phyloP scores from a whole-genome alignment of 1,140 invertebrate genomes.

The Hyles vespertilio region DNA sequence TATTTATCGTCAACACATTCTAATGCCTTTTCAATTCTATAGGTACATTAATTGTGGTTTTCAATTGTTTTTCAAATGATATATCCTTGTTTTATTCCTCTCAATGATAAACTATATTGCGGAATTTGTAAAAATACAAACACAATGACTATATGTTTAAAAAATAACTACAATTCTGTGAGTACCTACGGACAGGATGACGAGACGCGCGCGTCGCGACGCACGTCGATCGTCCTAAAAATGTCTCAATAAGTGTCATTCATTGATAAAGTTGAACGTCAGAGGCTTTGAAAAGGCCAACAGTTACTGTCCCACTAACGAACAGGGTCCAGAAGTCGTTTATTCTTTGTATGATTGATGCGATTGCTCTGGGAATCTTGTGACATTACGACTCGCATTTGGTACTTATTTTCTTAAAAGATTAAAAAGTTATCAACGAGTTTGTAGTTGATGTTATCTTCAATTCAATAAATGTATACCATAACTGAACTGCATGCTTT shows the following conservation, averaged over 20 bases:
- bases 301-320: conserved; percentile 4
- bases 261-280: conserved; percentile 6
- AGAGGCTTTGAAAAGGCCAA: conserved; percentile 9
- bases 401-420: no score
- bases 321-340: conserved; percentile 7
- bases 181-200: background rate
- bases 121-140: background rate
- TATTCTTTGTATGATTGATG: conserved; percentile 11
- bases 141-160: background rate
- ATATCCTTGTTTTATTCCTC: background rate
- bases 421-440: no score
- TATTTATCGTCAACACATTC: no score
- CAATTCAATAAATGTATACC: no score
- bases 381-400: no score
- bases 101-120: background rate
- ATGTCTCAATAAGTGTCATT: conserved; percentile 7
- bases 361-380: no score
- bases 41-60: no score
- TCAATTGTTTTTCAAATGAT: background rate
- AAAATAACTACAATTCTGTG: background rate
- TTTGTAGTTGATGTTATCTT: no score
- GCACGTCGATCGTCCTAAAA: background rate
- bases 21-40: no score
- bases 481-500: no score
- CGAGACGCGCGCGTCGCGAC: no score